Conservation (phyloP, 2,888 invertebrate genomes). For the Baronia brevicornis region DNA sequence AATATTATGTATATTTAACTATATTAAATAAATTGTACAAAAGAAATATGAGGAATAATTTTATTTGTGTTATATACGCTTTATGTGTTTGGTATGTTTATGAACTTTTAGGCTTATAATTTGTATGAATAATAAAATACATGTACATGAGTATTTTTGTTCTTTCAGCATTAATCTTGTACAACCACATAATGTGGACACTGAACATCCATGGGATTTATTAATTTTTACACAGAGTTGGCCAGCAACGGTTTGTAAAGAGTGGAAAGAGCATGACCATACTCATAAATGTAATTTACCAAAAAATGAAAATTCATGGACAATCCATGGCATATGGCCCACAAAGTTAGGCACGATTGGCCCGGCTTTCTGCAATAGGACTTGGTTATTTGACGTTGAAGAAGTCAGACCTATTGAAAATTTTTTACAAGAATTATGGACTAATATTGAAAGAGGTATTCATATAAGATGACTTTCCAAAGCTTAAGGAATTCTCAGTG, state of each 20-base stretch:
- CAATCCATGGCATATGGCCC: conserved; percentile 91
- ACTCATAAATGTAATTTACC: conserved; percentile 80
- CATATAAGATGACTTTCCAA: too few relatives aligned
- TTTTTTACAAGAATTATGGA: conserved; percentile 79
- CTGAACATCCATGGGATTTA: conserved; percentile 78
- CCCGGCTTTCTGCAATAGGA: conserved; percentile 82
- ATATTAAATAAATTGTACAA: too few relatives aligned
- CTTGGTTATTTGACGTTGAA: conserved; percentile 79
- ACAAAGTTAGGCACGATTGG: conserved; percentile 80
- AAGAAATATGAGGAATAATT: too few relatives aligned
- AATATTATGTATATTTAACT: too few relatives aligned
- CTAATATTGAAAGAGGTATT: conserved; percentile 79
- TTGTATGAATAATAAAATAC: neutral
- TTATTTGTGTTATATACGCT: too few relatives aligned
- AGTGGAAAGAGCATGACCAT: conserved; percentile 79
- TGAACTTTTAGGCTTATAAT: too few relatives aligned
- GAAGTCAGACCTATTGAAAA: conserved; percentile 74
- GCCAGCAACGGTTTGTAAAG: conserved; percentile 79
- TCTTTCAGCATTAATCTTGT: conserved; percentile 25
- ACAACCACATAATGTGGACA: conserved; percentile 16
- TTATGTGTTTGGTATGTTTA: too few relatives aligned
- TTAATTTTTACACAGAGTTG: conserved; percentile 88
- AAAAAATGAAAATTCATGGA: conserved; percentile 78
- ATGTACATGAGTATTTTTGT: conserved; percentile 1
- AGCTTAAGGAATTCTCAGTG: too few relatives aligned